phyloP scores from a whole-genome alignment of 2,113 vertebrate genomes.

The Rallus limicola region DNA sequence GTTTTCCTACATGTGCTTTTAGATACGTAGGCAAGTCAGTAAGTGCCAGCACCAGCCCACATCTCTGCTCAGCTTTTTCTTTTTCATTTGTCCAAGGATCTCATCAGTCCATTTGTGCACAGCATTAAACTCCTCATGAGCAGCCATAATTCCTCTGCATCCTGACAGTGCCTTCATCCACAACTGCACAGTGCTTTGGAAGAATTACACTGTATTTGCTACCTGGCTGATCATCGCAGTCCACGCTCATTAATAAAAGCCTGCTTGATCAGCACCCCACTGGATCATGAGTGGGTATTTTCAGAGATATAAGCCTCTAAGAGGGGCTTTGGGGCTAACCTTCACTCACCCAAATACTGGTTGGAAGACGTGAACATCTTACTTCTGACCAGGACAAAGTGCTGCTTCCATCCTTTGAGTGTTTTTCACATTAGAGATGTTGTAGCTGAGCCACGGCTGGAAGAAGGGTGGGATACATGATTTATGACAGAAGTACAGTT shows the following conservation, averaged over 20 bases:
- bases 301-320: background rate
- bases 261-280: background rate
- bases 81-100: background rate
- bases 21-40: background rate
- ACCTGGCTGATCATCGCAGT: background rate
- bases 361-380: background rate
- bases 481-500: background rate
- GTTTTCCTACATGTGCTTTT: background rate
- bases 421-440: background rate
- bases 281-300: background rate
- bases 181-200: background rate
- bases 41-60: background rate
- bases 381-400: background rate
- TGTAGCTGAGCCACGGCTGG: background rate
- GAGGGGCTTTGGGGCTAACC: background rate
- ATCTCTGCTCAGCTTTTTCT: background rate
- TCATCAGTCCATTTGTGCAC: slow-evolving; percentile 21
- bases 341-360: background rate
- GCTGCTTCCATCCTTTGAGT: background rate
- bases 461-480: background rate
- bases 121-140: background rate
- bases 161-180: background rate
- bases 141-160: background rate
- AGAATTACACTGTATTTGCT: background rate
- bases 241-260: background rate